A percentile compares a stretch with the other conserved stretches of the same genome.
Evolutionary conservation across 2,888 invertebrate genomes (phyloP).

Genomic region (Aspidapion aeneum): DNA sequence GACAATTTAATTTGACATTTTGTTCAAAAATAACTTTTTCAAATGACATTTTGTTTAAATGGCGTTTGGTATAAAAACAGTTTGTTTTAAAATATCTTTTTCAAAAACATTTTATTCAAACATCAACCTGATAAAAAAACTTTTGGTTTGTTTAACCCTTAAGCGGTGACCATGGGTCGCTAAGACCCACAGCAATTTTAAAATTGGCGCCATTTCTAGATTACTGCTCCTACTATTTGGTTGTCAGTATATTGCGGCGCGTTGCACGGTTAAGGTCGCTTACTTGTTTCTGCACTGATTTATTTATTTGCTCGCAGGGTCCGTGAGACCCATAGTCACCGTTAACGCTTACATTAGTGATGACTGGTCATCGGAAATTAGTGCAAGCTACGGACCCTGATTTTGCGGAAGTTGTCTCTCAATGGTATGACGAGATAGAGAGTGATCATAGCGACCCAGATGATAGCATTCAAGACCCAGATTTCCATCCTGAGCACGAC

Average conservation of each 20-base stretch:
- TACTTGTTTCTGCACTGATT: background rate
- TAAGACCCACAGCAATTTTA: background rate
- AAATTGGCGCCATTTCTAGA: background rate
- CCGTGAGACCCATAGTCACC: background rate
- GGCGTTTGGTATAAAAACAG: too few species aligned
- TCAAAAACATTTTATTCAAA: too few species aligned
- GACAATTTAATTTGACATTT: too few species aligned
- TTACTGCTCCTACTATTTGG: background rate
- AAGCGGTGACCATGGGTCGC: background rate
- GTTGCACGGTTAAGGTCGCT: background rate
- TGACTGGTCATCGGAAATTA: background rate
- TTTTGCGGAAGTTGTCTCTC: background rate
- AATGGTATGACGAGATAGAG: slow-evolving; percentile 2
- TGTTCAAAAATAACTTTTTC: too few species aligned
- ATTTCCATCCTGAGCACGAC: slow-evolving; percentile 1
- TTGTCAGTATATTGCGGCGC: background rate
- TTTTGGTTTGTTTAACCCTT: too few species aligned
- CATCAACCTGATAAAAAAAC: too few species aligned
- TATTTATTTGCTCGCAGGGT: background rate
- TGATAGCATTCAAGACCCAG: background rate
- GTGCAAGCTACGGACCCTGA: background rate
- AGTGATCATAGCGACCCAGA: background rate
- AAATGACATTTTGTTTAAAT: too few species aligned
- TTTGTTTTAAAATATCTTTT: too few species aligned
- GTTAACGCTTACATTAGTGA: background rate